Evolutionary conservation across 2,888 invertebrate genomes (phyloP), one percentile per base, ranked within the genome.

Genomic region (Tachina grossa): DNA sequence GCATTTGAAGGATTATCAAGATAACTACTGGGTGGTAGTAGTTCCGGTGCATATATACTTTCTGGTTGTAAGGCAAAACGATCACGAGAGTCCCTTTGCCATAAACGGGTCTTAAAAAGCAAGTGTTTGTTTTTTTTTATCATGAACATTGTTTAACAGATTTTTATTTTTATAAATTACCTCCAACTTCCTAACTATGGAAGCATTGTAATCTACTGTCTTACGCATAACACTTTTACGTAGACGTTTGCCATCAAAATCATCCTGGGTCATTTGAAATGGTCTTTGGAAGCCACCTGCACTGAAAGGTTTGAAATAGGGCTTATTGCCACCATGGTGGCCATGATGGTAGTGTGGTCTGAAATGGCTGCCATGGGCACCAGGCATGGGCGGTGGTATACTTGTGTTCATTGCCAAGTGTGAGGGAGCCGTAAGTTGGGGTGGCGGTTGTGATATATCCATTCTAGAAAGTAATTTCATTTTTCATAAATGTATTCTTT

Each of bases 181-280:
- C 95, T 99, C 97, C 89, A 99, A 93, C 90, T 97, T 97, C 92
- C 97, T 97, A 85, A 98, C 97, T 90, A 99, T 96, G 51, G 99
- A 96, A 22, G 98, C 96, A 94, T 99, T 99, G 93, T 99, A 99
- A 94, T 99, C 99, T 76, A 99, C 98, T 47, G 99, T 99, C 94
- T 98, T 98, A 89, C 99, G 95, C 96, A 98, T 98, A 87, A 98
- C 97, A 88, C 98, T 98, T 94, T 99, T 99, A 90, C 99, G 94
- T 89, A 98, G 94, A 87, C 98, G 95, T 94, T 99, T 98, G 83
- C 98, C 99, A 94, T 99, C 98, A 92, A 98, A 98, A 93, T 98
- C 98, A 90, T 96, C 96, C 90, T 96, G 95, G 63, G 95, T 95
- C 83, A 94, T 94, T 76, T 93, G 90, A 49, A 94, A 94, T 1